A percentile compares a stretch with the other conserved stretches of the same genome.
Evolutionary conservation across 2,888 invertebrate species (phyloP).

Genomic region (Hedychridium roseum): DNA sequence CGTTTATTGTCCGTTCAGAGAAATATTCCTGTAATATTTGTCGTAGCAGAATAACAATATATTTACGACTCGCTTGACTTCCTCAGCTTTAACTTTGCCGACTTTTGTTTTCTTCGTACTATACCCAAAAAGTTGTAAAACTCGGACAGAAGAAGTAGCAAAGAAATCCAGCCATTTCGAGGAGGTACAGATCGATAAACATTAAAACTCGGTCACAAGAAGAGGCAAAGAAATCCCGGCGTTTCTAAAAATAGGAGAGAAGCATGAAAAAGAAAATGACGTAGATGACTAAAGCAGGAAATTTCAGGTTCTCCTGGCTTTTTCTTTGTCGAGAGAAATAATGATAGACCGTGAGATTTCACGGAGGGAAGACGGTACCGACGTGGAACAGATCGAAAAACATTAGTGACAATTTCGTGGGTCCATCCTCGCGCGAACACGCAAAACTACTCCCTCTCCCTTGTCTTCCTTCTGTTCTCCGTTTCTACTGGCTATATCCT

Average conservation of each 20-base stretch:
- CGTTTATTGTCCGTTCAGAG: not conserved
- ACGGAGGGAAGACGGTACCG: conserved; percentile 8
- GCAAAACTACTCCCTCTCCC: conserved; percentile 25
- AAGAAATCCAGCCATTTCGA: too few relatives aligned
- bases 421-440: conserved; percentile 29
- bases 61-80: not conserved
- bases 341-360: conserved; percentile 1
- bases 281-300: not conserved
- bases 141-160: too few relatives aligned
- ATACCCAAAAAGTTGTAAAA: too few relatives aligned
- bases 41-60: not conserved
- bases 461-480: conserved; percentile 5
- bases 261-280: not conserved
- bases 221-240: not conserved
- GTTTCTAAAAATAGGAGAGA: not conserved
- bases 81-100: not conserved
- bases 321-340: not conserved
- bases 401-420: conserved; percentile 41
- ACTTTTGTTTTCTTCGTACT: too few relatives aligned
- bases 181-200: not conserved
- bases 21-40: not conserved
- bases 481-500: not conserved
- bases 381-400: conserved; percentile 35
- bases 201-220: not conserved
- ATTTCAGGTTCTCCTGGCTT: not conserved